Percentiles rank a stretch among this genome's conserved stretches.
Evolutionary conservation across 2,797 vertebrate species (phyloP).

Genomic region (Liparis tanakae): DNA sequence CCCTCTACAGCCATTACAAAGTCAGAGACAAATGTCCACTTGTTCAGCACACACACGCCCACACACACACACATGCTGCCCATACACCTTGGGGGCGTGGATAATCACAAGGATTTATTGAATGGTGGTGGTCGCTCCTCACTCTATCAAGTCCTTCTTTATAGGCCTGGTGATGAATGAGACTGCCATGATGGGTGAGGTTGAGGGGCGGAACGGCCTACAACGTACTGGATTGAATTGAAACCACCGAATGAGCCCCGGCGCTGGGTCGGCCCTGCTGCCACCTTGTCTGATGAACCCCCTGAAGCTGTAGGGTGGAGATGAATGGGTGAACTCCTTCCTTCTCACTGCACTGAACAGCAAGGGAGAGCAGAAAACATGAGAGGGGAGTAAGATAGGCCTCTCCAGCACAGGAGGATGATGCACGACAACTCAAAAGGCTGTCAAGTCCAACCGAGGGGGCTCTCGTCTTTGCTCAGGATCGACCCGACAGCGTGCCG

Average conservation of each 20-base stretch:
- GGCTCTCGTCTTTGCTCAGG: slow-evolving; percentile 15
- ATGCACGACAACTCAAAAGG: slow-evolving; percentile 33
- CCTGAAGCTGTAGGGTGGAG: slow-evolving; percentile 67
- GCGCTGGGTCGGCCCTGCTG: slow-evolving; percentile 39
- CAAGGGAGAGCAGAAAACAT: slow-evolving; percentile 22
- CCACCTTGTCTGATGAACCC: slow-evolving; percentile 72
- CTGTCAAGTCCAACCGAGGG: slow-evolving; percentile 25
- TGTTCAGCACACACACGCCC: slow-evolving; percentile 34
- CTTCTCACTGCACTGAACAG: slow-evolving; percentile 32
- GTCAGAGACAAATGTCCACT: slow-evolving; percentile 68
- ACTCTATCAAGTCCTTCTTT: slow-evolving; percentile 80
- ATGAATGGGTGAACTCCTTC: slow-evolving; percentile 65
- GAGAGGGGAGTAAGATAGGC: slow-evolving; percentile 39
- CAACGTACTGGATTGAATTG: slow-evolving; percentile 61
- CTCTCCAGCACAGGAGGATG: slow-evolving; percentile 16
- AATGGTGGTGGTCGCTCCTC: slow-evolving; percentile 76
- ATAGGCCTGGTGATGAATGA: slow-evolving; percentile 77
- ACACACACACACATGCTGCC: slow-evolving; percentile 43
- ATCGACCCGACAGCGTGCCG: slow-evolving; percentile 1
- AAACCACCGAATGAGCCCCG: slow-evolving; percentile 63
- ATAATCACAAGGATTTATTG: slow-evolving; percentile 85
- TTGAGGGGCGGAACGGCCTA: slow-evolving; percentile 57
- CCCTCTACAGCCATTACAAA: slow-evolving; percentile 61
- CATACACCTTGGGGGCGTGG: slow-evolving; percentile 73
- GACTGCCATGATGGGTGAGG: slow-evolving; percentile 65